phyloP scores from a whole-genome alignment of 2,113 vertebrate genomes.

The Gallinago media region DNA sequence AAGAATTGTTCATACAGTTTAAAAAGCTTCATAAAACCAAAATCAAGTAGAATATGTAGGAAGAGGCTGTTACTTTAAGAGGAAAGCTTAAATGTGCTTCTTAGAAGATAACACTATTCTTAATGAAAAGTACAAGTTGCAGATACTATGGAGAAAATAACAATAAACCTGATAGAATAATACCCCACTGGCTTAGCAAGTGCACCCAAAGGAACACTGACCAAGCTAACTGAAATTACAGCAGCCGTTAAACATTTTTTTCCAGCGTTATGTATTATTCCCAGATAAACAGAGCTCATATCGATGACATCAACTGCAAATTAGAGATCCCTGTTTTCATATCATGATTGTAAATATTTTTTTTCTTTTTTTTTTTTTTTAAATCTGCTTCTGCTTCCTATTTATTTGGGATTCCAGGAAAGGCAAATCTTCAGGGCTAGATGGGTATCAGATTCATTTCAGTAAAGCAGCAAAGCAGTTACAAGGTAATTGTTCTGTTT shows the following conservation, averaged over 20 bases:
- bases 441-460: neutral
- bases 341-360: neutral
- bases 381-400: neutral
- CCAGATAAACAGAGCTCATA: constrained; percentile 37
- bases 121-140: constrained; percentile 39
- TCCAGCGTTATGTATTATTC: constrained; percentile 26
- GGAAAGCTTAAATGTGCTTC: neutral
- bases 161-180: neutral
- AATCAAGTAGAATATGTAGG: neutral
- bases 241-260: neutral
- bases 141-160: neutral
- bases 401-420: neutral
- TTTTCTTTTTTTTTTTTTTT: neutral
- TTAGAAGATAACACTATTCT: constrained; percentile 15
- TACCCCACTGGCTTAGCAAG: neutral
- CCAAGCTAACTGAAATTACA: constrained; percentile 40
- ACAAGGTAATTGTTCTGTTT: neutral
- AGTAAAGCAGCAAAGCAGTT: neutral
- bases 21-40: neutral
- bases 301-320: constrained; percentile 15
- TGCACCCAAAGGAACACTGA: neutral
- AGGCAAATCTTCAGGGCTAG: neutral
- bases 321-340: constrained; percentile 6
- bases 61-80: neutral
- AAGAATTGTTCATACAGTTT: neutral